Evolutionary conservation across 2,113 vertebrate genomes (phyloP), one percentile per base, ranked within the genome.

Genomic region (Chionomys nivalis): DNA sequence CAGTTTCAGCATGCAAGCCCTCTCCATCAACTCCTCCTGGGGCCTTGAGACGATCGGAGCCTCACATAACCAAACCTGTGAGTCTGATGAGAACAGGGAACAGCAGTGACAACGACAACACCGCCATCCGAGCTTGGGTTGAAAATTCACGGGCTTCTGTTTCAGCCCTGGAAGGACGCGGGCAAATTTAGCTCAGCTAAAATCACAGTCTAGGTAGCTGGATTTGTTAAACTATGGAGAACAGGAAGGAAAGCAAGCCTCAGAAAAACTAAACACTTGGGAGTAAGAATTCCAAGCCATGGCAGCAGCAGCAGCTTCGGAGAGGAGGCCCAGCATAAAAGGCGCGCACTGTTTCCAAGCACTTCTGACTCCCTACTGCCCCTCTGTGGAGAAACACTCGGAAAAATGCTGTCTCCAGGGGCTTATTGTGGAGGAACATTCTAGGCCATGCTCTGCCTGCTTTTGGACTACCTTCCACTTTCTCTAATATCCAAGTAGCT

Each of bases 361-460:
- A n/a, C 85, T 70, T 70, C 63, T 92, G 85, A 68, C 95, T 97
- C 96, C 87, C 76, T 96, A 94, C 97, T 92, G 97, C 96, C 96
- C 96, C 97, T 39, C 87, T 88, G 97, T 97, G 95, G 97, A 96
- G 90, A 95, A 94, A 91, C 1, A 52, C 90, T 93, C 47, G 83
- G 44, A 87, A 87, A 79, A 87, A 55, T 3, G 52, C 11, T 77
- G 52, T 75, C 9, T 47, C 5, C 28, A 63, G 47, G 42, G 87
- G 19, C 10, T 91, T 47, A 3, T 4, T 55, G 44, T 52, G 47
- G 33, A 89, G 85, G 87, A 87, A 28, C 13, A 42, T 28, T 52
- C 49, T 11, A 17, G 24, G 68, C 49, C 23, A 2, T 7, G 31
- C 31, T 39, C 33, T 42, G 36, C 19, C 87, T 52, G 77, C 66